Base-by-base conservation (phyloP, 2,797 vertebrate species). In the Xiphophorus birchmanni region DNA sequence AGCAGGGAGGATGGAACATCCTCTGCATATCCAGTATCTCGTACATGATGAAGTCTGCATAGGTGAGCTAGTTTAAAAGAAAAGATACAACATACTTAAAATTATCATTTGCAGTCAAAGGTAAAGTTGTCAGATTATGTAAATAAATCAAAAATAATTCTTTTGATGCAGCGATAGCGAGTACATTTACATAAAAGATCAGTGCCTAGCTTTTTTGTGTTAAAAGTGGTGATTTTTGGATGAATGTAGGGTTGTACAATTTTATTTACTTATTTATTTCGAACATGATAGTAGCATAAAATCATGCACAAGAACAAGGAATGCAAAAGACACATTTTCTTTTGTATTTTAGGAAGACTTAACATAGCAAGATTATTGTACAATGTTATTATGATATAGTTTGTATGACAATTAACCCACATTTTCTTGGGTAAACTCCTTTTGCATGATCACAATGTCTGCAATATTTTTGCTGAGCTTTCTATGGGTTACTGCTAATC, bases 41-140 rank as follows among this genome's bases (percentile, higher is more conserved):
- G 0, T 98, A 99, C 95, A 98, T 93, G 7, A 97, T 40, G 82
- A 99, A 99, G 91, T 99, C 98, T 82, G 96, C 97, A 81, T 97
- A 99, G 5, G 97, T 98, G 88, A 99, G 95, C 98, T 99, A 87
- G 40, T 69, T n/a, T 13, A 44, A 69, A 69, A 56, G 50, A 65
- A 67, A 21, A 40, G 17, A 67, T 23, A 37, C 8, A 65, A 67
- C 18, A 37, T 67, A 67, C 21, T 67, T 67, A 40, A 67, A 67
- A 40, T 11, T 0, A 10, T 23, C 5, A 37, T 37, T n/a, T 37
- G 17, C 8, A 11, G 35, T 40, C 9, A 67, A 67, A 10, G 35
- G 15, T 11, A 67, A 40, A 40, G 65, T 67, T 40, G 65, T 35
- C 29, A 60, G 5, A 17, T 23, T 42, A 40, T 67, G 35, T 67